Conservation (phyloP, 2,113 vertebrate species). For the Menura novaehollandiae region DNA sequence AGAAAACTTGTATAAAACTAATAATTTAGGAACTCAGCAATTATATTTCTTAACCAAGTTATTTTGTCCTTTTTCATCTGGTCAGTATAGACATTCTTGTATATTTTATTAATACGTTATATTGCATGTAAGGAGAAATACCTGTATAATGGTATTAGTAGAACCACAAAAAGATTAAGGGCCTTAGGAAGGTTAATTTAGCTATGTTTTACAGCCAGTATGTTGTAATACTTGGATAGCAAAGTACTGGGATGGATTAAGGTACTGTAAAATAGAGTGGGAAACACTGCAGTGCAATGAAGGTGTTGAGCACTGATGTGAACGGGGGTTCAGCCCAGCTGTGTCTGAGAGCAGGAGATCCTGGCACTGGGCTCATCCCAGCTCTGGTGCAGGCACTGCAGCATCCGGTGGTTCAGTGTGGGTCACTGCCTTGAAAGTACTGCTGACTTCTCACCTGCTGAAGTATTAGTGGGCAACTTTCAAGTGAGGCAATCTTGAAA, state of each 20-base stretch:
- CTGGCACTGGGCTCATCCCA: neutral
- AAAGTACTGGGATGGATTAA: neutral
- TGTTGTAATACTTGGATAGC: neutral
- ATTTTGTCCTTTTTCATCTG: slow-evolving; percentile 26
- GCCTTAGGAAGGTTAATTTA: neutral
- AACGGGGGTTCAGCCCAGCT: fast-evolving
- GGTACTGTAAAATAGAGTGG: neutral
- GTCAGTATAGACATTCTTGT: neutral
- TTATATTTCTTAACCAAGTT: neutral
- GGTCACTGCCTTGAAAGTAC: neutral
- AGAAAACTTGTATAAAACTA: neutral
- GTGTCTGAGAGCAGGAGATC: neutral
- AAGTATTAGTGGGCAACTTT: neutral
- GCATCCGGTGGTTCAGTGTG: neutral
- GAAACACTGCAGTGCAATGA: fast-evolving
- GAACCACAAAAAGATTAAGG: neutral
- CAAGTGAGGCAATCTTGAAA: neutral
- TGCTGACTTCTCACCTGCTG: fast-evolving
- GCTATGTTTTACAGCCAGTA: neutral
- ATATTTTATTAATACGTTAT: neutral
- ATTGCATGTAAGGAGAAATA: neutral
- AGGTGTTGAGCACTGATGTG: fast-evolving
- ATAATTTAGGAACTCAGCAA: neutral
- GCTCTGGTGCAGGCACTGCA: neutral
- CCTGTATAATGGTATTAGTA: neutral